Conservation (phyloP, 2,888 invertebrate species). For the Lithodes maja region DNA sequence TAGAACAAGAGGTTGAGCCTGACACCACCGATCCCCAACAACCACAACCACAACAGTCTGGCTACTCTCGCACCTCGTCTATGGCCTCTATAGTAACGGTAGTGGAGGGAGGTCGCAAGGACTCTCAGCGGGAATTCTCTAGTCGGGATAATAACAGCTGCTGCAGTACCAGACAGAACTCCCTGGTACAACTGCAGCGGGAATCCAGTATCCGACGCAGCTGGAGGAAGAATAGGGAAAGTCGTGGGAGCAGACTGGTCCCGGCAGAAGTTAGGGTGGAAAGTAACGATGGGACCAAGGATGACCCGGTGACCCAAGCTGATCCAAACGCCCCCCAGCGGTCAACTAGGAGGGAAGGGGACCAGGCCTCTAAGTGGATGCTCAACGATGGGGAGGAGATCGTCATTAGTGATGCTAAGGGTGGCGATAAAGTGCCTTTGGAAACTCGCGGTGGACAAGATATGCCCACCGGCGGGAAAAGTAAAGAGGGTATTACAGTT, state of each 20-base stretch:
- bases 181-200: slow-evolving; percentile 34
- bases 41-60: slow-evolving; percentile 13
- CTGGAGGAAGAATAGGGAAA: slow-evolving; percentile 35
- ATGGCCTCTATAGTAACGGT: slow-evolving; percentile 48
- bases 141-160: background rate
- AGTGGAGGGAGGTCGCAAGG: slow-evolving; percentile 38
- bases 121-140: slow-evolving; percentile 20
- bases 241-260: slow-evolving; percentile 5
- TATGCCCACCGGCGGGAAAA: background rate
- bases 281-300: slow-evolving; percentile 21
- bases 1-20: slow-evolving; percentile 31
- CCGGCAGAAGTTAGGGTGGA: slow-evolving; percentile 16
- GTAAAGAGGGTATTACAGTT: background rate
- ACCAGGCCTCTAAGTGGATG: slow-evolving; percentile 46
- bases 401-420: slow-evolving; percentile 28
- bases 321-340: slow-evolving; percentile 3
- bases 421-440: background rate
- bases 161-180: slow-evolving; percentile 16
- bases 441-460: background rate
- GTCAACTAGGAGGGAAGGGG: slow-evolving; percentile 11
- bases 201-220: slow-evolving; percentile 50
- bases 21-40: no score
- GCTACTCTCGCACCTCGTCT: slow-evolving; percentile 44
- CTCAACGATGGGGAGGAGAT: slow-evolving; percentile 57
- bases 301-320: background rate